Evolutionary conservation across 2,888 invertebrate species (phyloP).

Genomic region (Ormia ochracea): DNA sequence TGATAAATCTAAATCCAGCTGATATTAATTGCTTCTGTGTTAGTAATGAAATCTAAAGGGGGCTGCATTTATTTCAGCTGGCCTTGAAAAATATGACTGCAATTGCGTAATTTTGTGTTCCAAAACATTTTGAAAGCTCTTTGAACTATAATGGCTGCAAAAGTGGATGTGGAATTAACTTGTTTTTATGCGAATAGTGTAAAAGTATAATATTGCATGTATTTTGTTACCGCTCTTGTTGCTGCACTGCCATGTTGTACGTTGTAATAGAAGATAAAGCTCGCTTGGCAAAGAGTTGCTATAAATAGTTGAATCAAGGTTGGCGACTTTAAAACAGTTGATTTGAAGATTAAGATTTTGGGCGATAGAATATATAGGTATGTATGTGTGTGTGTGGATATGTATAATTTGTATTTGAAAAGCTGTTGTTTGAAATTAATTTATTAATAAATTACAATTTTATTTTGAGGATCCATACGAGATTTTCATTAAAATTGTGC

Average conservation of each 20-base stretch:
- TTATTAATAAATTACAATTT: no score
- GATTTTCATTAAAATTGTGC: no score
- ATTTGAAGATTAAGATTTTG: conserved; percentile 13
- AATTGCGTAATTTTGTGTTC: conserved; percentile 10
- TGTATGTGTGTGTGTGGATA: no score
- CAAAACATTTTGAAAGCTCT: neutral
- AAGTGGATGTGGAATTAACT: conserved; percentile 28
- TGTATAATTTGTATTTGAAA: neutral
- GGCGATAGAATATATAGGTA: neutral
- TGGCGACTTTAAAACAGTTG: conserved; percentile 27
- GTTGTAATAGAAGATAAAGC: neutral
- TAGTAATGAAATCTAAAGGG: no score
- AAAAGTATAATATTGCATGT: conserved; percentile 26
- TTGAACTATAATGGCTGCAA: conserved; percentile 14
- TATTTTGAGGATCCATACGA: no score
- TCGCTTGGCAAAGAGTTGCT: conserved; percentile 20
- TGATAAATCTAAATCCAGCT: no score
- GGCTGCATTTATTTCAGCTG: neutral
- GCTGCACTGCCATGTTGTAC: neutral
- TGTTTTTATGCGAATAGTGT: no score
- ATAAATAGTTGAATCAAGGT: conserved; percentile 45
- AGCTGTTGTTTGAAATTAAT: neutral
- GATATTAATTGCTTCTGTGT: no score
- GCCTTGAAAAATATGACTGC: conserved; percentile 22
- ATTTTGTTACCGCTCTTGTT: neutral